Base-by-base conservation (phyloP, 2,113 vertebrate species). In the Daphoenositta chrysoptera region DNA sequence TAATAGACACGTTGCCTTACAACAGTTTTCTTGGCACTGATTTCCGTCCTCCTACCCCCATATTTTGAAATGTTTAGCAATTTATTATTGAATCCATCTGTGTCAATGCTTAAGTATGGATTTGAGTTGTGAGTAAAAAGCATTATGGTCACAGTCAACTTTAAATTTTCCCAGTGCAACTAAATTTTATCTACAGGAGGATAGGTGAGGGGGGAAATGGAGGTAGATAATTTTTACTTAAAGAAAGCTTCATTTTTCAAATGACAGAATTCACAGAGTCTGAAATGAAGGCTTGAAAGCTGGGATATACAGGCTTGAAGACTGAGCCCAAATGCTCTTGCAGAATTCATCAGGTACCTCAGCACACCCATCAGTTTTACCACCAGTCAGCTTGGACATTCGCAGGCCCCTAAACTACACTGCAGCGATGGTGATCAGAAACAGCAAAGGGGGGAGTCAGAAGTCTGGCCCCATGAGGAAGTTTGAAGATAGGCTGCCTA, bases 11-110 rank as follows among this genome's bases (percentile, higher is more conserved):
- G 40, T 77, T 63, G 20, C n/a, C 33, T 89, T 77, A 40, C 3
- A 76, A 33, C 15, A 66, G 10, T 76, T 66, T 95, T 42, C 39
- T 61, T 83, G 39, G 40, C 60, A 84, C 15, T 56, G 50, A 54
- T 72, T 72, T 68, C 50, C 35, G 66, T 53, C 45, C 44, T 86
- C 31, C n/a, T 66, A 48, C 10, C 12, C 27, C 53, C 26, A 8
- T 63, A 54, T 91, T 93, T 60, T 87, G 63, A 73, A 95, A 73
- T n/a, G 30, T 56, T 75, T 28, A 71, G 26, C 39, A 83, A 71
- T 75, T 92, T 79, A 40, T 64, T 92, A 40, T 70, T 72, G 24
- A 91, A 60, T 64, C 31, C 53, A 45, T 72, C 48, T 50, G 13
- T 35, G 47, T 42, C 45, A 51, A n/a, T 35, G 42, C 21, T 75